Base-by-base conservation (phyloP, 2,888 invertebrate species). In the Empis stercorea region DNA sequence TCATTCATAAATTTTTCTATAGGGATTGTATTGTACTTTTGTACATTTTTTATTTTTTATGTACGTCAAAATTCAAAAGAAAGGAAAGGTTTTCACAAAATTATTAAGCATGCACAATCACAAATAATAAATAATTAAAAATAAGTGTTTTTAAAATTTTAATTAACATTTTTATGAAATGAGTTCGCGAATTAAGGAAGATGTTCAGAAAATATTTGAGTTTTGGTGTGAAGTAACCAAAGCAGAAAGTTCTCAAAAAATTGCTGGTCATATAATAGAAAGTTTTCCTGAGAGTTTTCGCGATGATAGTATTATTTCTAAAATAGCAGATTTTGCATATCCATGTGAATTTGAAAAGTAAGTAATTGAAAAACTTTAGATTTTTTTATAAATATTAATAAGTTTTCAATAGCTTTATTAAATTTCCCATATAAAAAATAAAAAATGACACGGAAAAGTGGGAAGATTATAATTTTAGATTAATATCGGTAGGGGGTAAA, bases 261-360 rank as follows among this genome's bases (percentile, higher is more conserved):
- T 61, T 20, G 54, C 61, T 53, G 67, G 65, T 40, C 52, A 83
- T 71, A 83, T 92, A 58, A 71, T 87, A 42, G 86, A 84, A 65
- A 86, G 86, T 66, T 93, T 83, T 70, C 93, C 94, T 40, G 85
- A 85, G 55, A 76, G 76, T 50, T 92, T 84, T 66, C 80, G 78
- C 61, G 87, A 91, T 71, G 80, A 84, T 66, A 88, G 87, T 66
- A 82, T 91, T 55, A 74, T 94, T 48, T 84, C 81, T 66, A 81
- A 85, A 60, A 83, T 93, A 59, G 88, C 92, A 40, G 86, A 89
- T 71, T 94, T 94, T 75, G 86, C 89, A 57, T 94, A 87, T 74
- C 93, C 87, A 14, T 87, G 85, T 65, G 78, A 80, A 62, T 76
- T 84, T 63, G 79, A 81, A 66, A 81, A 81, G 87, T 87, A 70